A percentile compares a stretch with the other conserved stretches of the same genome.
These are phyloP conservation scores for Struthio camelus DNA, from an alignment of 2,113 vertebrate species.

Conservation along the genomic window DNA sequence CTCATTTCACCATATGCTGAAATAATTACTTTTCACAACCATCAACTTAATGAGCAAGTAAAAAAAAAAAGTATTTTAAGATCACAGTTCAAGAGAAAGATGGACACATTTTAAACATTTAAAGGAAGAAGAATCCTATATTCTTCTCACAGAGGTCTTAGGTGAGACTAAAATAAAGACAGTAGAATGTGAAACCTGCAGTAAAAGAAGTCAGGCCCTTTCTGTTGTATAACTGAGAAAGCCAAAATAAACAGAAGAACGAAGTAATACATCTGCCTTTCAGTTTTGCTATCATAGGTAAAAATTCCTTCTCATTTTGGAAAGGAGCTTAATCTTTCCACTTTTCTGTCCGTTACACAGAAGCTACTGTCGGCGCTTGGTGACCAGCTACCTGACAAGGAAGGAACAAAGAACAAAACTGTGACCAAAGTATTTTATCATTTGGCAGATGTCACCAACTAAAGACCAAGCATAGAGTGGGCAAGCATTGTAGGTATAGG, in stretches of 20 bases:
- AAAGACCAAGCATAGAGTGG: background rate
- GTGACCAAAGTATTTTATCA: background rate
- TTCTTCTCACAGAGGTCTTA: background rate
- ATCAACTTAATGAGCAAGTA: background rate
- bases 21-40: background rate
- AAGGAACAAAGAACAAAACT: background rate
- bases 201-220: background rate
- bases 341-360: background rate
- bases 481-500: background rate
- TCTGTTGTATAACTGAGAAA: background rate
- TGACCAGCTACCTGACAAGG: background rate
- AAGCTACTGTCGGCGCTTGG: background rate
- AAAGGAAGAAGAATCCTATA: background rate
- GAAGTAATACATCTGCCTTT: background rate
- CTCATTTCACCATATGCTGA: background rate
- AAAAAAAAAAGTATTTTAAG: background rate
- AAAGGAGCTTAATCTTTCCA: background rate
- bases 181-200: background rate
- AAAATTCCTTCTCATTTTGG: background rate
- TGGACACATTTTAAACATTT: accelerated
- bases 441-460: background rate
- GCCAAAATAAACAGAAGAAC: background rate
- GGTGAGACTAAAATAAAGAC: background rate
- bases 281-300: background rate
- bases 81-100: background rate